Conservation (phyloP, 2,888 invertebrate genomes). For the Drosophila acutilabella region DNA sequence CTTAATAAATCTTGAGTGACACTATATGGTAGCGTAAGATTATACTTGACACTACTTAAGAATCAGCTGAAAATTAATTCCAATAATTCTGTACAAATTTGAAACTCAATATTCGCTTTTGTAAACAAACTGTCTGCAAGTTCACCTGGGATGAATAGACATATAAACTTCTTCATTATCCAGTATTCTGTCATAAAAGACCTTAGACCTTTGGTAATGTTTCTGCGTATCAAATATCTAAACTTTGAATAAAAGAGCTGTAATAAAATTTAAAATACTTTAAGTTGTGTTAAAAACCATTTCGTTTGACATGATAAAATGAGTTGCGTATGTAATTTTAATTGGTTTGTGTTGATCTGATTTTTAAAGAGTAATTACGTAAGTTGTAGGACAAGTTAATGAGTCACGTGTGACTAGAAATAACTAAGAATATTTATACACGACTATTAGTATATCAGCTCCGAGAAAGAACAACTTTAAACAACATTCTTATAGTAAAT, state of each 20-base stretch:
- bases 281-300: background rate
- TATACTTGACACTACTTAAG: background rate
- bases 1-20: constrained; percentile 13
- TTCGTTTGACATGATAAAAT: background rate
- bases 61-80: constrained; percentile 1
- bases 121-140: background rate
- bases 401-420: no score
- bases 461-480: background rate
- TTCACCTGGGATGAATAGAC: background rate
- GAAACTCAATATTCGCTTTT: constrained; percentile 6
- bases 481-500: background rate
- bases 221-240: background rate
- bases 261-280: background rate
- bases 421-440: no score
- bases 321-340: no score
- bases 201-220: background rate
- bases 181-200: background rate
- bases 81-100: background rate
- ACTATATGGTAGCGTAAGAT: constrained; percentile 10
- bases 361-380: background rate
- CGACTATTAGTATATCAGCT: no score
- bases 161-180: background rate
- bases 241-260: background rate
- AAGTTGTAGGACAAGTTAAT: background rate
- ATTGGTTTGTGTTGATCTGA: background rate